Percentiles rank a stretch among this genome's conserved stretches.
phyloP scores from a whole-genome alignment of 2,797 vertebrate species.

The Myotis findleyi region DNA sequence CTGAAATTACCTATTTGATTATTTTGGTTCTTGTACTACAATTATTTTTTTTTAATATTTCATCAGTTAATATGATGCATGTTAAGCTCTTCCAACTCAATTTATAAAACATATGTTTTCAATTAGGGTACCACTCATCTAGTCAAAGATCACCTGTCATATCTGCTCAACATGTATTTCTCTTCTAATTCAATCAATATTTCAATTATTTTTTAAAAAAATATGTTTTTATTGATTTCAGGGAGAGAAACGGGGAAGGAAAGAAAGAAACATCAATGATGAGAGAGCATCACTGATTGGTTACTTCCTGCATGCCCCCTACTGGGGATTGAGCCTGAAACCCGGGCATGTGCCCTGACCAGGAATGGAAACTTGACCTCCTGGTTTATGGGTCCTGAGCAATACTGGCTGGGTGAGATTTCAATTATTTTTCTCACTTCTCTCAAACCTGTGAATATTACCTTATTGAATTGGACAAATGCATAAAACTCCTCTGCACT shows the following conservation, averaged over 20 bases:
- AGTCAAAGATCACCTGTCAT: background rate
- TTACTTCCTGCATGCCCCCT: too few species aligned
- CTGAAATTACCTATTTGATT: conserved; percentile 48
- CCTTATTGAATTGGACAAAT: background rate
- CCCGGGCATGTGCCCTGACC: too few species aligned
- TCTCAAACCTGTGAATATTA: background rate
- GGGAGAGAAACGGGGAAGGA: too few species aligned
- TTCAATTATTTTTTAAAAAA: background rate
- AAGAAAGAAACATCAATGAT: too few species aligned
- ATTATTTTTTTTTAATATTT: background rate
- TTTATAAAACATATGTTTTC: conserved; percentile 36
- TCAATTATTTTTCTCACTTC: conserved; percentile 1
- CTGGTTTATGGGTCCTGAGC: too few species aligned
- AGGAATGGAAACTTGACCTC: too few species aligned
- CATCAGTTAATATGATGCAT: conserved; percentile 13
- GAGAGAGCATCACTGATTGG: too few species aligned
- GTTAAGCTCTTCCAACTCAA: background rate
- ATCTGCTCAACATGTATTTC: background rate
- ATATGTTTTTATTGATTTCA: too few species aligned
- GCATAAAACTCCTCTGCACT: background rate
- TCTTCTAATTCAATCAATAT: background rate
- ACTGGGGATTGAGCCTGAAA: too few species aligned
- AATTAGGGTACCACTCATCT: background rate
- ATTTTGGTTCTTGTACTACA: background rate
- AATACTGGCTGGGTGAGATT: background rate